Evolutionary conservation across 2,113 vertebrate genomes (phyloP), one percentile per base, ranked within the genome.

Genomic region (Anthoscopus minutus): DNA sequence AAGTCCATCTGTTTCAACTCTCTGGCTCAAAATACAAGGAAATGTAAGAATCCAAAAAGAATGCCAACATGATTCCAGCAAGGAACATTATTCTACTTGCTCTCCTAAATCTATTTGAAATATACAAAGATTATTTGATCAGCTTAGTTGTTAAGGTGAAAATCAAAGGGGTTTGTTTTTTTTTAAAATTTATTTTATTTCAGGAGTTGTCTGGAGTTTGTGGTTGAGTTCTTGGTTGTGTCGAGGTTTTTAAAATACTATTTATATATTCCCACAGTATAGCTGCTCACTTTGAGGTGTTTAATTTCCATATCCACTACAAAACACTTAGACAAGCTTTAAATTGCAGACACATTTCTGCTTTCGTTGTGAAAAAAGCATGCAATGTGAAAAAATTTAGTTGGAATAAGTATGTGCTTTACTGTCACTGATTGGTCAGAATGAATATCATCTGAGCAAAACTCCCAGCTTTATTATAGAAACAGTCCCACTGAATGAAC

Each of bases 1-100:
- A 83, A 90, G 54, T 81, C 88, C 81, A 87, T 89, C 93, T 94
- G 89, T 66, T 62, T 72, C 62, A 64, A n/a, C 13, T 71, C 81
- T 20, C 57, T 15, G 3, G 35, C 53, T 82, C 51, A 58, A 81
- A 92, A 74, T 7, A 62, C 56, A 87, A 70, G 60, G 76, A 76
- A 79, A 71, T 1, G 1, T 44, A 80, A 76, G 35, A 86, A 60
- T 8, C 27, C 10, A 65, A 80, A 77, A 48, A 53, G 25, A 33
- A 87, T 51, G 30, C n/a, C 47, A 81, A 20, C 37, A 45, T 0
- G 0, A 54, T 24, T 57, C 48, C 48, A 89, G 64, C 28, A 45
- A 83, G 77, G 35, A 81, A n/a, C 4, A 24, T 54, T 84, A 30
- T 57, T 61, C 44, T 76, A 50, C 19, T 56, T 79, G 42, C 30